Percentiles rank a stretch among this genome's conserved stretches.
Conservation (phyloP, 2,797 vertebrate genomes). For the Thalassophryne amazonica region DNA sequence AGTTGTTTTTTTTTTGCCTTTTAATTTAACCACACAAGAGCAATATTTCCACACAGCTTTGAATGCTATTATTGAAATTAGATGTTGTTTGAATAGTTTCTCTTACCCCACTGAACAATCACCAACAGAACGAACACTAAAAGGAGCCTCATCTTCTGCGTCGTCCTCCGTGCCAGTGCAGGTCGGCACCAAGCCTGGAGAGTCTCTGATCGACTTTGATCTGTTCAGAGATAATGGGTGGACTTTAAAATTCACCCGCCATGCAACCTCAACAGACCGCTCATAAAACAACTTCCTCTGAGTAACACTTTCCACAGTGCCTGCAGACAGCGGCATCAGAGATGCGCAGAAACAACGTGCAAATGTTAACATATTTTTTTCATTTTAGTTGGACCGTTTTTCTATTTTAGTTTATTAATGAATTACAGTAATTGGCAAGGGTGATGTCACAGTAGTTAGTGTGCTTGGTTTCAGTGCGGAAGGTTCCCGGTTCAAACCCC, state of each 20-base stretch:
- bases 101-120: conserved; percentile 63
- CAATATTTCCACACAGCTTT: background rate
- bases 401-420: too few relatives aligned
- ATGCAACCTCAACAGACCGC: conserved; percentile 20
- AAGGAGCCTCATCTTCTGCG: conserved; percentile 28
- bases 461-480: too few relatives aligned
- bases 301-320: background rate
- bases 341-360: too few relatives aligned
- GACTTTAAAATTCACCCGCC: conserved; percentile 70
- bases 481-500: too few relatives aligned
- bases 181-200: background rate
- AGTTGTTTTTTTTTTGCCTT: too few relatives aligned
- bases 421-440: too few relatives aligned
- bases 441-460: too few relatives aligned
- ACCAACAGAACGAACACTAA: conserved; percentile 40
- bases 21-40: background rate
- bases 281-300: conserved; percentile 37
- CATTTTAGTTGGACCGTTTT: too few relatives aligned
- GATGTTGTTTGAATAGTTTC: background rate
- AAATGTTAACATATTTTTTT: too few relatives aligned
- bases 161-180: background rate
- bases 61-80: background rate
- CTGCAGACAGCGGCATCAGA: too few relatives aligned
- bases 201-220: conserved; percentile 16
- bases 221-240: conserved; percentile 59